phyloP scores from a whole-genome alignment of 1,140 invertebrate species.

The Trigoniulus corallinus region DNA sequence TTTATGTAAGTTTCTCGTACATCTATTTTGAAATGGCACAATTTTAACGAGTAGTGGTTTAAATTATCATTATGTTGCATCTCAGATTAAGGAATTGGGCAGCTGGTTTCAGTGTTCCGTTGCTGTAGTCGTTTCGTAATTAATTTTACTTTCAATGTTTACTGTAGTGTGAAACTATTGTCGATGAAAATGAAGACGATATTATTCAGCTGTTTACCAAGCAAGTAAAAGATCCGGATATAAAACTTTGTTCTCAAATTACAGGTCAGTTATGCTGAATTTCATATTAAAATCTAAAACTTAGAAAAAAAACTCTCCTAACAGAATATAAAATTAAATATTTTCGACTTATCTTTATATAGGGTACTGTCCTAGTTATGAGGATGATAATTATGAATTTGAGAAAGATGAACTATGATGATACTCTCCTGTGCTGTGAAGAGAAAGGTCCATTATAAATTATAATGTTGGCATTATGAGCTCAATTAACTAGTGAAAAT shows the following conservation, averaged over 20 bases:
- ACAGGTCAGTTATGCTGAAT: not conserved
- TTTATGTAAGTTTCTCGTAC: constrained; percentile 11
- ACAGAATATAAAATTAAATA: too few species aligned
- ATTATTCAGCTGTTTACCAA: constrained; percentile 9
- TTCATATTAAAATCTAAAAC: not conserved
- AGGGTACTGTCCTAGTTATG: not conserved
- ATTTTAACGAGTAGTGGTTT: too few species aligned
- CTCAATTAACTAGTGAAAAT: not conserved
- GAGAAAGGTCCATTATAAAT: too few species aligned
- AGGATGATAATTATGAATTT: not conserved
- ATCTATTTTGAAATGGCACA: not conserved
- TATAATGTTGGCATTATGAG: too few species aligned
- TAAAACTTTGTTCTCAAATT: constrained; percentile 9
- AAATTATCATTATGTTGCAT: too few species aligned
- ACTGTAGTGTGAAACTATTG: constrained; percentile 9
- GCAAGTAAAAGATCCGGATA: constrained; percentile 6
- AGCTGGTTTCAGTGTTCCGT: too few species aligned
- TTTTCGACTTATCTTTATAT: not conserved
- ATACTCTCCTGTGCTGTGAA: not conserved
- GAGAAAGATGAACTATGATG: not conserved
- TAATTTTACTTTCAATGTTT: too few species aligned
- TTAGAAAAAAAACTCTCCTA: not conserved
- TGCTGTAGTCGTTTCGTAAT: too few species aligned
- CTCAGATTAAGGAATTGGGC: too few species aligned
- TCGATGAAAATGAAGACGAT: constrained; percentile 12